A percentile compares a stretch with the other conserved stretches of the same genome.
phyloP scores from a whole-genome alignment of 2,797 vertebrate genomes.

The Sphaeramia orbicularis region DNA sequence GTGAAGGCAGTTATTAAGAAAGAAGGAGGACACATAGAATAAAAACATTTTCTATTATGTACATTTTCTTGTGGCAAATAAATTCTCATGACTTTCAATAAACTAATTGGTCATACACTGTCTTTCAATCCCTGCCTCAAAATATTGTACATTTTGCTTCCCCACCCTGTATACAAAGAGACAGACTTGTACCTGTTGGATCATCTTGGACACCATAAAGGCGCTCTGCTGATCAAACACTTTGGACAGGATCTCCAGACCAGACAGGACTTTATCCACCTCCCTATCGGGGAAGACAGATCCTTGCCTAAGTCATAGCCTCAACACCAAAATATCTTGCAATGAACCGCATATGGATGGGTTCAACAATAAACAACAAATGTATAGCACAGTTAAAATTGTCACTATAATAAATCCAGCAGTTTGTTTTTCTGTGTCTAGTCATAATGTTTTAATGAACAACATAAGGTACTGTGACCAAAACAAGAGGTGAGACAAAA shows the following conservation, averaged over 20 bases:
- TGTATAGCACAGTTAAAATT: neutral
- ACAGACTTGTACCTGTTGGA: slow-evolving; percentile 89
- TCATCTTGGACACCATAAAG: slow-evolving; percentile 92
- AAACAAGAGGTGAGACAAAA: slow-evolving; percentile 6
- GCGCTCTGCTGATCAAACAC: slow-evolving; percentile 98
- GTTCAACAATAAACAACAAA: neutral
- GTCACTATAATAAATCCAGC: neutral
- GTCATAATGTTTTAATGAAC: slow-evolving; percentile 14
- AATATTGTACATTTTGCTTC: no score
- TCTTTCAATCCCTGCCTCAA: no score
- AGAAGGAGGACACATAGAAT: no score
- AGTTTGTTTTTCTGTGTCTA: neutral
- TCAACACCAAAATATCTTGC: neutral
- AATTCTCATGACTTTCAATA: no score
- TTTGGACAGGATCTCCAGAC: slow-evolving; percentile 96
- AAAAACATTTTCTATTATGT: no score
- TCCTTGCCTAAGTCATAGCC: neutral
- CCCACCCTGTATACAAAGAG: neutral
- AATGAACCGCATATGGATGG: no score
- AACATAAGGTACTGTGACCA: slow-evolving; percentile 18
- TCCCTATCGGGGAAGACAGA: slow-evolving; percentile 81
- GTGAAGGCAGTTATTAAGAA: no score
- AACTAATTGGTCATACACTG: no score
- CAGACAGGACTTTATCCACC: slow-evolving; percentile 94
- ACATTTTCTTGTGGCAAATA: no score